A percentile compares a stretch with the other conserved stretches of the same genome.
These are phyloP conservation scores for Choloepus didactylus DNA, from an alignment of 2,797 vertebrate genomes.

Conservation along the genomic window DNA sequence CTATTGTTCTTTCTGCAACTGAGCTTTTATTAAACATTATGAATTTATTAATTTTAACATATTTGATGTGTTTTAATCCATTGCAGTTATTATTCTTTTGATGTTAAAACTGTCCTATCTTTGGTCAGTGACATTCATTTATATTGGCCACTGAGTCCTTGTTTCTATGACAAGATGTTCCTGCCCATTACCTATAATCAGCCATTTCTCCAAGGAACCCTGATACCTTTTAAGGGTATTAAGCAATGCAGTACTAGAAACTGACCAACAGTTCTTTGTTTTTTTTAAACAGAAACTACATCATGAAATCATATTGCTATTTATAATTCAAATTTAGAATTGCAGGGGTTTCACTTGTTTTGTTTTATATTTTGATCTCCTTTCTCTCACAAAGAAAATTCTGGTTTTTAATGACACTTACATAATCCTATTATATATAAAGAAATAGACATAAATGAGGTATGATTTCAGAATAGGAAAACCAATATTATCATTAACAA, in stretches of 20 bases:
- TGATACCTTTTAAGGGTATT: neutral
- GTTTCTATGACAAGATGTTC: constrained; percentile 32
- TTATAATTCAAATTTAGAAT: constrained; percentile 48
- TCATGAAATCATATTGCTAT: neutral
- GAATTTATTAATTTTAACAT: neutral
- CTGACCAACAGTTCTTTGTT: neutral
- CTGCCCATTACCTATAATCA: neutral
- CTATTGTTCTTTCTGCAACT: constrained; percentile 1
- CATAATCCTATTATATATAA: neutral
- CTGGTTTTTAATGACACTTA: constrained; percentile 47
- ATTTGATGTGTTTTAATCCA: neutral
- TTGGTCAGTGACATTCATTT: neutral
- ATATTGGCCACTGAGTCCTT: neutral
- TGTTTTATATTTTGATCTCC: constrained; percentile 26
- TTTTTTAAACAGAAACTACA: constrained; percentile 15
- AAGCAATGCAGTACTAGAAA: neutral
- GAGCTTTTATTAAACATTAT: neutral
- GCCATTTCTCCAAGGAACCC: neutral
- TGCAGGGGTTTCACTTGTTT: neutral
- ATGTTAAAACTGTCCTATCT: neutral
- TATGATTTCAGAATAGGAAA: constrained; percentile 21
- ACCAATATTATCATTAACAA: constrained; percentile 31
- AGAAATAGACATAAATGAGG: constrained; percentile 16
- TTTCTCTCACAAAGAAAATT: constrained; percentile 59
- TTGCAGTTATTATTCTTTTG: constrained; percentile 11